Conservation (phyloP, 2,113 vertebrate genomes). For the Saccopteryx leptura region DNA sequence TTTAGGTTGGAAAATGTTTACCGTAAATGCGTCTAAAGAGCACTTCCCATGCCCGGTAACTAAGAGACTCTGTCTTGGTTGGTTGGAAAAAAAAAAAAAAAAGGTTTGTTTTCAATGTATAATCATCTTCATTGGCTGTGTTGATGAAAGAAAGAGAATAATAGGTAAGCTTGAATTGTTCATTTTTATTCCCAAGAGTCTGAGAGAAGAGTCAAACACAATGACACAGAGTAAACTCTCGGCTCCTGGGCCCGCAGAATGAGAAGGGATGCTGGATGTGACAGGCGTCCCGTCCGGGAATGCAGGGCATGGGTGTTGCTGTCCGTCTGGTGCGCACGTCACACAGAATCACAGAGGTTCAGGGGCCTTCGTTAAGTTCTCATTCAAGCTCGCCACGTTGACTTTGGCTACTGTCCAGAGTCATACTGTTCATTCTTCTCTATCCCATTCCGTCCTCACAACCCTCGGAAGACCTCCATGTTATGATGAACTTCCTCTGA, state of each 20-base stretch:
- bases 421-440: not conserved
- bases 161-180: not conserved
- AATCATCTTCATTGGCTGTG: not conserved
- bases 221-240: rapidly evolving
- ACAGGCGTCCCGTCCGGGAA: rapidly evolving
- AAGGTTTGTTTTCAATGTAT: not conserved
- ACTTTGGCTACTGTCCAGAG: not conserved
- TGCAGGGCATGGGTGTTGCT: rapidly evolving
- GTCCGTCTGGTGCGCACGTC: rapidly evolving
- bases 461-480: rapidly evolving
- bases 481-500: not conserved
- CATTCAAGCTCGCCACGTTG: rapidly evolving
- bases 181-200: not conserved
- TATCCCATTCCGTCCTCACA: rapidly evolving
- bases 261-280: rapidly evolving
- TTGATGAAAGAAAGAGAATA: not conserved
- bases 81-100: not conserved
- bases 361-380: not conserved
- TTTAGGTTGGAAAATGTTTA: not conserved
- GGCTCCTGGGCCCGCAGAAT: rapidly evolving
- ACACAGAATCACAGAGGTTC: rapidly evolving
- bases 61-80: not conserved
- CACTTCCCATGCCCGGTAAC: not conserved
- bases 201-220: not conserved
- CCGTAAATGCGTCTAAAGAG: not conserved